Evolutionary conservation across 2,113 vertebrate genomes (phyloP), one percentile per base, ranked within the genome.

Genomic region (Loxodonta africana): DNA sequence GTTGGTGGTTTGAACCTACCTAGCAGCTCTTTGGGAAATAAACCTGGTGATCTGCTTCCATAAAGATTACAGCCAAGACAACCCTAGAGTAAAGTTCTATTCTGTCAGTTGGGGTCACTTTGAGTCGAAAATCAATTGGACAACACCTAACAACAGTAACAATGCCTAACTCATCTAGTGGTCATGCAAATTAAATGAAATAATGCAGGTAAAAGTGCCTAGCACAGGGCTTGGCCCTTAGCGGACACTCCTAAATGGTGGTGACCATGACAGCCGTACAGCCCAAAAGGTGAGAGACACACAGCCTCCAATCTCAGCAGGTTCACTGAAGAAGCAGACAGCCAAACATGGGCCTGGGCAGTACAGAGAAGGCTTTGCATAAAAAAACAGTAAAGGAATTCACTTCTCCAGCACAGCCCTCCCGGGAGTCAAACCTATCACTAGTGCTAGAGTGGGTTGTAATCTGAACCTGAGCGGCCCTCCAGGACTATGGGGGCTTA

Each of bases 301-400:
- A 53, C 44, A 83, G 51, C 65, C 57, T 83, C 44, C 44, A 77
- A 46, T 33, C 33, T 30, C 51, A 77, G 62, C 87, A 30, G 0
- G 46, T 53, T 73, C 28, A 78, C 33, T 8, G 12, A 51, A 41
- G 46, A 74, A 90, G 76, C 62, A 41, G 48, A 62, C 30, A 48
- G 95, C 44, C 95, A 83, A 74, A 80, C 37, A 67, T 3, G 1
- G 25, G 78, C 60, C 62, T 0, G 30, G 71, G 63, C 5, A 57
- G 65, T 11, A 3, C 0, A 7, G 65, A 90, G 69, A 23, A 1
- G 18, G 77, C 63, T 78, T 48, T 77, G 48, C 88, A 5, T 0
- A 48, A 51, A 81, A 88, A 84, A 95, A 96, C 78, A 96, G 97
- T 88, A 28, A 83, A 67, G 0, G 71, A 80, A 82, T 95, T 95